phyloP scores from a whole-genome alignment of 2,113 vertebrate species.

The Ictalurus furcatus region DNA sequence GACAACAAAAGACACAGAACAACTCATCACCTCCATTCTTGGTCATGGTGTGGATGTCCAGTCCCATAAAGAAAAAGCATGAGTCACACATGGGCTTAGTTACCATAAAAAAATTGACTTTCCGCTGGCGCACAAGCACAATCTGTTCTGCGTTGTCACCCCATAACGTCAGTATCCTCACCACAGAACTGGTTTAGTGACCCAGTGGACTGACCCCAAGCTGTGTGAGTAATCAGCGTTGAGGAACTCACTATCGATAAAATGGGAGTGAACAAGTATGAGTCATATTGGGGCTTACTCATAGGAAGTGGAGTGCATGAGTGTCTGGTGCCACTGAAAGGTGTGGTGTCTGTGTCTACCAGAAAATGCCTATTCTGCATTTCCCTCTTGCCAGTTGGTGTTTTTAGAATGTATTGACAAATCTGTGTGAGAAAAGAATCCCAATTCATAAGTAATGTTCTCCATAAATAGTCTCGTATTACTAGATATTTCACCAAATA shows the following conservation, averaged over 20 bases:
- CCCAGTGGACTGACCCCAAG: slow-evolving; percentile 18
- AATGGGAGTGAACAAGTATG: slow-evolving; percentile 20
- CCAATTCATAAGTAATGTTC: too few relatives aligned
- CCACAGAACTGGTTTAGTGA: slow-evolving; percentile 25
- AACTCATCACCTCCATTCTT: neutral
- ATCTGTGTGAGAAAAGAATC: neutral
- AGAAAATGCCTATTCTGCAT: neutral
- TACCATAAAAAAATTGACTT: neutral
- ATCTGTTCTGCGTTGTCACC: neutral
- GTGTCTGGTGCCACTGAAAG: slow-evolving; percentile 27
- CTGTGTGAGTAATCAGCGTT: slow-evolving; percentile 17
- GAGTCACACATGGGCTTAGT: slow-evolving; percentile 23
- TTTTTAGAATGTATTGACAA: neutral
- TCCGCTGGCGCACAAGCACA: neutral
- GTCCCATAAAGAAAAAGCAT: slow-evolving; percentile 14
- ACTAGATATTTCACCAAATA: neutral
- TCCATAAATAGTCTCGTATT: neutral
- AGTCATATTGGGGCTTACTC: slow-evolving; percentile 27
- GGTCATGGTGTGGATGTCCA: neutral
- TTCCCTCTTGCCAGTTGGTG: neutral
- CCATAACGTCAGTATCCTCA: neutral
- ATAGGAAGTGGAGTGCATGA: slow-evolving; percentile 21
- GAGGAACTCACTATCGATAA: slow-evolving; percentile 16
- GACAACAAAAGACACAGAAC: neutral
- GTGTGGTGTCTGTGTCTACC: slow-evolving; percentile 27